Conservation (phyloP, 64 coral and sea anemone species). For the Actinia equina region DNA sequence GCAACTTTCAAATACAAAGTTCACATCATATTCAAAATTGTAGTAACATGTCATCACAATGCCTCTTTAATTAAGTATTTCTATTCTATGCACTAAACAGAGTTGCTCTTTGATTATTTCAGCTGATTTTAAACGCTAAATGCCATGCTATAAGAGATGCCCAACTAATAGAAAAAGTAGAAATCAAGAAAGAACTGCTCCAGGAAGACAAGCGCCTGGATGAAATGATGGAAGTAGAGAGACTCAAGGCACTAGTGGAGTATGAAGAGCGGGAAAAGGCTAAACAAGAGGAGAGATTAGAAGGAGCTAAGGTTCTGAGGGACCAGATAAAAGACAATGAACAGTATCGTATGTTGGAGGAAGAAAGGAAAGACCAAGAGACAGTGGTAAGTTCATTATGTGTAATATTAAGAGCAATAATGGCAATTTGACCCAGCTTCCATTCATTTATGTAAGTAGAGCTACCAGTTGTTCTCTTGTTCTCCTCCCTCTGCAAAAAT, state of each 20-base stretch:
- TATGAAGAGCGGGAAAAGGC: conserved; percentile 92
- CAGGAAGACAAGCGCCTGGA: conserved; percentile 94
- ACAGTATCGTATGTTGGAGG: conserved; percentile 77
- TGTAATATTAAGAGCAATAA: no score
- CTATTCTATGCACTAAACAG: neutral
- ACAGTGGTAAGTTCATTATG: conserved; percentile 54
- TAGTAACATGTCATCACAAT: no score
- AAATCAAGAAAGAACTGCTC: conserved; percentile 90
- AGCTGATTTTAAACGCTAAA: conserved; percentile 98
- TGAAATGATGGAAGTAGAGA: conserved; percentile 99
- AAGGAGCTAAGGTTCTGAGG: conserved; percentile 83
- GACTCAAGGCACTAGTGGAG: conserved; percentile 74
- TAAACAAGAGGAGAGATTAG: conserved; percentile 78
- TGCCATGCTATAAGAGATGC: conserved; percentile 99
- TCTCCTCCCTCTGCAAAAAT: no score
- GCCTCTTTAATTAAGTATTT: no score
- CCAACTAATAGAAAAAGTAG: conserved; percentile 97
- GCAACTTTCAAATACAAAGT: no score
- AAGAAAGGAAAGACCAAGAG: conserved; percentile 97
- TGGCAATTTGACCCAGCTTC: no score
- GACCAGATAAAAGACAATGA: conserved; percentile 91
- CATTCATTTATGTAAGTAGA: no score
- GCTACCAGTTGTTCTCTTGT: no score
- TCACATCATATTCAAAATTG: no score
- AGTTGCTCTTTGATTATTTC: neutral